Conservation (phyloP, 2,113 vertebrate species). For the Hucho hucho region DNA sequence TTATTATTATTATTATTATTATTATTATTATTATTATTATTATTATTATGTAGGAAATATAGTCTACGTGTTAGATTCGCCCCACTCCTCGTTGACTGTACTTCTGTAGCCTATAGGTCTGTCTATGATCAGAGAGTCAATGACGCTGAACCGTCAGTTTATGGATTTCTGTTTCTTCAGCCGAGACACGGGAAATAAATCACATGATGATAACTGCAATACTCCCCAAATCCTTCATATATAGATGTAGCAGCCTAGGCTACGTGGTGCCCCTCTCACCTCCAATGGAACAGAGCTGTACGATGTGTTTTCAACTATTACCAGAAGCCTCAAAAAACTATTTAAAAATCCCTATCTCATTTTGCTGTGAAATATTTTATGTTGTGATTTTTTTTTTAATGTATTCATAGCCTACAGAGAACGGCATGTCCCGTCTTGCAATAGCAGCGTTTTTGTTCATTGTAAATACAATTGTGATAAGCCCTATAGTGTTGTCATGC, state of each 20-base stretch:
- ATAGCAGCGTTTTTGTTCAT: not conserved
- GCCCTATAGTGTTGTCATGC: not conserved
- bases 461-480: not conserved
- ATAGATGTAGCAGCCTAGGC: not conserved
- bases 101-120: constrained; percentile 19
- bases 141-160: constrained; percentile 62
- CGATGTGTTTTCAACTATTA: not conserved
- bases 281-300: not conserved
- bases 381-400: too few relatives aligned
- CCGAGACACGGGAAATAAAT: constrained; percentile 45
- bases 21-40: constrained; percentile 18
- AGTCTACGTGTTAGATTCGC: constrained; percentile 26
- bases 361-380: too few relatives aligned
- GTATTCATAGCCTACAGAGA: too few relatives aligned
- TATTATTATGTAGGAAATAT: constrained; percentile 38
- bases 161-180: constrained; percentile 55
- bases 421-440: not conserved
- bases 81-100: constrained; percentile 33
- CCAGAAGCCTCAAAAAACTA: not conserved
- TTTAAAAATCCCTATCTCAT: not conserved
- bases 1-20: constrained; percentile 20
- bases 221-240: constrained; percentile 14
- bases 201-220: constrained; percentile 28
- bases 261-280: not conserved
- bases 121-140: constrained; percentile 52